A percentile compares a stretch with the other conserved stretches of the same genome.
Evolutionary conservation across 2,113 vertebrate species (phyloP).

Genomic region (Mixornis gularis): DNA sequence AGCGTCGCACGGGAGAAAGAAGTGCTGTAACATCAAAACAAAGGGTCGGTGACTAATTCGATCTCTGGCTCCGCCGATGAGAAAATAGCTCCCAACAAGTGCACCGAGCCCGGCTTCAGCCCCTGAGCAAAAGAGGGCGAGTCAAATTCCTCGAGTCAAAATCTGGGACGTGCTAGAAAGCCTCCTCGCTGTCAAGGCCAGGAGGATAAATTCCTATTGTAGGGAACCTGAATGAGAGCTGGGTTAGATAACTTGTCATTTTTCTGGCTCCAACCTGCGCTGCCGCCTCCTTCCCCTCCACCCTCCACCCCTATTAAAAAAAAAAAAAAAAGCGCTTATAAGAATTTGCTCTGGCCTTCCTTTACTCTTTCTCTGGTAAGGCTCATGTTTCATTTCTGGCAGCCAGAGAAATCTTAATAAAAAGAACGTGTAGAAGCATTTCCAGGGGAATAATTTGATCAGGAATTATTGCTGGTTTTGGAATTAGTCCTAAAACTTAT

Average conservation of each 20-base stretch:
- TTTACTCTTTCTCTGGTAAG: not conserved
- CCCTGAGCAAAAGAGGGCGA: conserved; percentile 40
- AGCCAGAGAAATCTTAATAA: conserved; percentile 56
- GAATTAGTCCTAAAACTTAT: conserved; percentile 53
- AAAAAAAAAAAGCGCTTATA: not conserved
- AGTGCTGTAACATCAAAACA: not conserved
- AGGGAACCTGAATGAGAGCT: not conserved
- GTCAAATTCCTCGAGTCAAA: conserved; percentile 50
- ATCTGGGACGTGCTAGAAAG: conserved; percentile 23
- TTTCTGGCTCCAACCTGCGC: not conserved
- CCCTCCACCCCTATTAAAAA: not conserved
- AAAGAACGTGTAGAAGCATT: conserved; percentile 50
- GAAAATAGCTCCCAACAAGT: conserved; percentile 1
- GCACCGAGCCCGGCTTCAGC: not conserved
- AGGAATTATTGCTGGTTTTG: conserved; percentile 43
- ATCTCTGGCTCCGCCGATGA: not conserved
- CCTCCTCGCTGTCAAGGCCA: not conserved
- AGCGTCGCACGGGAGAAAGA: not conserved
- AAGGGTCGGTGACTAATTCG: conserved; percentile 7
- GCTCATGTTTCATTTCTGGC: conserved; percentile 62
- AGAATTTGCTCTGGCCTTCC: not conserved
- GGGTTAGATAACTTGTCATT: conserved; percentile 30
- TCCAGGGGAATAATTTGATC: conserved; percentile 53
- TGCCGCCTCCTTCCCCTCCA: not conserved
- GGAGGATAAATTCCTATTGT: not conserved